Percentiles rank a stretch among this genome's conserved stretches.
These are phyloP conservation scores for Parauchenoglanis punctatus DNA, from an alignment of 2,797 vertebrate species.

Conservation along the genomic window DNA sequence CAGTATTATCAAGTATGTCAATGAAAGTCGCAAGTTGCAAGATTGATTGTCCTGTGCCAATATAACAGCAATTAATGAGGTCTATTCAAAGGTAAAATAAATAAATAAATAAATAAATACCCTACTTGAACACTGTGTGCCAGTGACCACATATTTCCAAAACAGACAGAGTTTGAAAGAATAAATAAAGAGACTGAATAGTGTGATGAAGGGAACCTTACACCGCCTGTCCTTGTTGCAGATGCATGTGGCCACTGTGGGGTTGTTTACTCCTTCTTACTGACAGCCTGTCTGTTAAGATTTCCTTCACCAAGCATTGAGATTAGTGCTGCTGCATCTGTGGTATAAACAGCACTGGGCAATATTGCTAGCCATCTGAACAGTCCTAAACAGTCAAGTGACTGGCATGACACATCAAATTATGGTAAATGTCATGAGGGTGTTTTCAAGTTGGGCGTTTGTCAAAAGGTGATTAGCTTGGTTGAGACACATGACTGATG, in stretches of 20 bases:
- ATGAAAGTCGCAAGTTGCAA: too few relatives aligned
- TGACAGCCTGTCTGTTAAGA: conserved; percentile 55
- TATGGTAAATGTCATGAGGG: conserved; percentile 32
- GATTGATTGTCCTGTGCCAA: not conserved
- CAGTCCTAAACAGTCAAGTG: conserved; percentile 54
- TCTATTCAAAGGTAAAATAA: not conserved
- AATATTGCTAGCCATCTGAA: conserved; percentile 44
- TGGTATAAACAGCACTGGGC: conserved; percentile 51
- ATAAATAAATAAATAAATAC: too few relatives aligned
- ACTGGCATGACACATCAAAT: conserved; percentile 48
- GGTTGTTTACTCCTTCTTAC: conserved; percentile 53
- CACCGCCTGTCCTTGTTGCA: conserved; percentile 33
- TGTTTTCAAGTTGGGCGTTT: not conserved
- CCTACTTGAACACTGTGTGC: not conserved
- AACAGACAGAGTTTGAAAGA: not conserved
- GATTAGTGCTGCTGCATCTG: conserved; percentile 48
- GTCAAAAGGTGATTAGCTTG: not conserved
- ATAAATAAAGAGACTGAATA: not conserved
- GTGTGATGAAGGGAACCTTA: conserved; percentile 29
- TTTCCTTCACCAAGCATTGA: conserved; percentile 40
- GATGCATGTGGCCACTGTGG: conserved; percentile 30
- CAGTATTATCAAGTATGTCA: not conserved
- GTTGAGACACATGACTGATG: not conserved
- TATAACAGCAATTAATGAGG: not conserved
- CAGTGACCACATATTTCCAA: not conserved